Conservation (phyloP, 2,888 invertebrate species). For the Artemia sinica region DNA sequence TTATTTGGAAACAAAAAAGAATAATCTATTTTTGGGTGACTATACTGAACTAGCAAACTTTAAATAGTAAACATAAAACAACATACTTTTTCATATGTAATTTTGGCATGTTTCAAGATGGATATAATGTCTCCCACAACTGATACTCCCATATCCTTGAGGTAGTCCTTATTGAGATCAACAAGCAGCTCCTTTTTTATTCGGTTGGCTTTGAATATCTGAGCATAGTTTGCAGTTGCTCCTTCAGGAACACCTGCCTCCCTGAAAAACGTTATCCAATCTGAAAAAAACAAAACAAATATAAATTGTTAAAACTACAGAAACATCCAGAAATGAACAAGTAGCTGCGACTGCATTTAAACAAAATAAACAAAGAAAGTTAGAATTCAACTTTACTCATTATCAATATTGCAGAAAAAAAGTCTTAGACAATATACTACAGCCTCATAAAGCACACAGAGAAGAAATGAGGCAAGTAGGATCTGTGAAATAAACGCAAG, state of each 20-base stretch:
- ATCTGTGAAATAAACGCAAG: no score
- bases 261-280: constrained; percentile 73
- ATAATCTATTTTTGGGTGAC: no score
- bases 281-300: constrained; percentile 34
- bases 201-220: constrained; percentile 67
- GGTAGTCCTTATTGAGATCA: constrained; percentile 67
- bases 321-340: no score
- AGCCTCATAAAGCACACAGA: no score
- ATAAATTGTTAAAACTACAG: background rate
- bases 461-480: no score
- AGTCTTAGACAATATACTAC: no score
- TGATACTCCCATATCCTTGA: constrained; percentile 70
- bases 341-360: no score
- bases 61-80: background rate
- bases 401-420: no score
- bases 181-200: constrained; percentile 69
- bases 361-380: no score
- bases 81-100: constrained; percentile 37
- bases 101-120: constrained; percentile 45
- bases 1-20: no score
- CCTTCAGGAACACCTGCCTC: constrained; percentile 63
- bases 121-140: constrained; percentile 42
- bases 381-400: no score
- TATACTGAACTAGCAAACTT: no score
- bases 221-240: constrained; percentile 62